Evolutionary conservation across 2,888 invertebrate species (phyloP).

Genomic region (Cetonia aurata): DNA sequence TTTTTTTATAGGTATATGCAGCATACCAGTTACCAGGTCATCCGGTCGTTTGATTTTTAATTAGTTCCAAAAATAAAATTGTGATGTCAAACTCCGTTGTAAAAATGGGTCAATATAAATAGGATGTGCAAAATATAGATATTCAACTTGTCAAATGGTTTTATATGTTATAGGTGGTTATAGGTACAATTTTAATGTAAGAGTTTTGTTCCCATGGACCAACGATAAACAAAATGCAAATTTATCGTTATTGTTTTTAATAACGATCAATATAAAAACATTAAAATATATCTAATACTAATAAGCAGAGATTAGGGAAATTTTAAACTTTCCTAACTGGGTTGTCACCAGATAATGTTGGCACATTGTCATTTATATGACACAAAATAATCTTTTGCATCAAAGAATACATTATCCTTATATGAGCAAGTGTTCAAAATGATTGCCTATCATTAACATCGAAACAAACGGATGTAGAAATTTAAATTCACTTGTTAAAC

Average conservation of each 20-base stretch:
- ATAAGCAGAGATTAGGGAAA: too few relatives aligned
- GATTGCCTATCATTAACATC: not conserved
- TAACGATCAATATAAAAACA: too few relatives aligned
- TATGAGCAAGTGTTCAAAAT: not conserved
- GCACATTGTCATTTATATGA: too few relatives aligned
- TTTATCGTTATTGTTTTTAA: too few relatives aligned
- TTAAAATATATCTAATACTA: too few relatives aligned
- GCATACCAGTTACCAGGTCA: conserved; percentile 1
- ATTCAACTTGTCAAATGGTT: not conserved
- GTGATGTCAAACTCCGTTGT: conserved; percentile 13
- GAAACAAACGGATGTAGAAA: not conserved
- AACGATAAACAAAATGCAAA: too few relatives aligned
- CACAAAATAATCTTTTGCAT: too few relatives aligned
- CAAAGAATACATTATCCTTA: too few relatives aligned
- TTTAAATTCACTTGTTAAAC: conserved; percentile 6
- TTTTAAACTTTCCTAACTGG: too few relatives aligned
- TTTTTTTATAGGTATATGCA: conserved; percentile 15
- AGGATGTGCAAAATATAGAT: not conserved
- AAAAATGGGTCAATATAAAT: conserved; percentile 13
- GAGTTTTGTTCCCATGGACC: too few relatives aligned
- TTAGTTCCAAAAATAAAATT: conserved; percentile 18
- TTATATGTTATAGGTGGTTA: not conserved
- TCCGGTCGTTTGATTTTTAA: not conserved
- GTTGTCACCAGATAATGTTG: too few relatives aligned
- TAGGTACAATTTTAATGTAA: too few relatives aligned